phyloP scores from a whole-genome alignment of 2,888 invertebrate genomes.

The Lordiphosa fenestrarum region DNA sequence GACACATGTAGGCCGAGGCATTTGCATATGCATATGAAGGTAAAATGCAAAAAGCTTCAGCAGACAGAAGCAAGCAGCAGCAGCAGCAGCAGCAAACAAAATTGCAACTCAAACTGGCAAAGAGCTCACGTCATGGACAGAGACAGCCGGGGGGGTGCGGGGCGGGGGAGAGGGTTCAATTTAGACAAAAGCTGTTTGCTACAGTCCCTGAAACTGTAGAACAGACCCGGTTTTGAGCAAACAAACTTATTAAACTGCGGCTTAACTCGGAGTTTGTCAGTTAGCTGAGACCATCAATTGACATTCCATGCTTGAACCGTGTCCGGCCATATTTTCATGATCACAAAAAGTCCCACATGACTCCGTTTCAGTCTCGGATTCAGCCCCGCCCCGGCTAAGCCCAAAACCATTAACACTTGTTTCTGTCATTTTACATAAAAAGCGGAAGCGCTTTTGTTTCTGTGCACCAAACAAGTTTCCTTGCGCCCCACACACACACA shows the following conservation, averaged over 20 bases:
- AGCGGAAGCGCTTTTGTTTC: conserved; percentile 73
- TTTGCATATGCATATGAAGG: conserved; percentile 66
- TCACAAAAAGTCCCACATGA: no score
- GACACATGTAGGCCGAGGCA: conserved; percentile 68
- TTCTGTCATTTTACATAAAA: conserved; percentile 74
- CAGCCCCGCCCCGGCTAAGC: conserved; percentile 35
- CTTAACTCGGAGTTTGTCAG: no score
- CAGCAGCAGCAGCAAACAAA: conserved; percentile 14
- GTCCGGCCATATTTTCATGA: no score
- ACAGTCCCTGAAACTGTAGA: neutral
- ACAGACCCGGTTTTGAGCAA: no score
- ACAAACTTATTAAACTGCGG: no score
- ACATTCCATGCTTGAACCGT: no score
- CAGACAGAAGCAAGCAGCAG: conserved; percentile 11
- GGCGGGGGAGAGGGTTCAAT: conserved; percentile 3
- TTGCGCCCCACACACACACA: conserved; percentile 29
- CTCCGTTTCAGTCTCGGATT: neutral
- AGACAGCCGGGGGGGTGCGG: conserved; percentile 6
- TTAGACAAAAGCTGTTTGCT: no score
- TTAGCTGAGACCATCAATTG: no score
- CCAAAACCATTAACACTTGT: conserved; percentile 75
- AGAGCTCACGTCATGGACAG: conserved; percentile 41
- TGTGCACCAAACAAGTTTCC: conserved; percentile 73
- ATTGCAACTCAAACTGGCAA: conserved; percentile 33
- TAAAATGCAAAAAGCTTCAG: conserved; percentile 58